Evolutionary conservation across 2,888 invertebrate species (phyloP), one percentile per base, ranked within the genome.

Genomic region (Smittia sp.): DNA sequence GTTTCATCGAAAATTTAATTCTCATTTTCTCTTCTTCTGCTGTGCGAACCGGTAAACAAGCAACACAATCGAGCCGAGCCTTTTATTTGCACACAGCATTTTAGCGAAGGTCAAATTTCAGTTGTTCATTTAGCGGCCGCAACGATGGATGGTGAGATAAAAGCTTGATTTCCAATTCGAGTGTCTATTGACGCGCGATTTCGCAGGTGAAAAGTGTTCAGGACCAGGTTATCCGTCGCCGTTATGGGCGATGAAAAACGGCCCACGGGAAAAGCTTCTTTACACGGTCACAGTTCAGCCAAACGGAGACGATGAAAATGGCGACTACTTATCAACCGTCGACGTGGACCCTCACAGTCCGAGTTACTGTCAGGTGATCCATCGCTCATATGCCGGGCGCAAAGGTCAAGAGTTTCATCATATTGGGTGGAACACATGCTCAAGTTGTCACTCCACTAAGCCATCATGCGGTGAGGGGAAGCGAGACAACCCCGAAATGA

Each of bases 401-500:
- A 81, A 85, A 1, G 90, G 90, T 0, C 94, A 98, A 78, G 98
- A 98, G 80, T 83, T 98, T 0, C 98, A 98, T 80, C 98, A 98
- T 80, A 90, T 91, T 54, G 98, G 98, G 0, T 98, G 98, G 98
- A 98, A 98, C 80, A 89, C 94, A 0, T 98, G 98, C 81, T 95
- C 96, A 77, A 96, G 96, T 81, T 98, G 97, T 80, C 87, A 91
- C 80, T 84, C 84, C 75, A 54, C 80, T 9, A 79, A 81, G 52
- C 77, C 79, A 41, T 79, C 81, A 75, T 82, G 83, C 69, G 81
- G 22, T 22, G 82, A 76, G 81, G 82, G 0, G 80, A 84, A 3
- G 86, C 85, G 74, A 85, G 88, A 94, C 80, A 89, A 91, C 58
- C 83, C 98, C 41, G 87, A n/a, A n/a, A n/a, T n/a, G n/a, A n/a